Percentiles rank a stretch among this genome's conserved stretches.
phyloP scores from a whole-genome alignment of 2,113 vertebrate species.

The Pithys albifrons region DNA sequence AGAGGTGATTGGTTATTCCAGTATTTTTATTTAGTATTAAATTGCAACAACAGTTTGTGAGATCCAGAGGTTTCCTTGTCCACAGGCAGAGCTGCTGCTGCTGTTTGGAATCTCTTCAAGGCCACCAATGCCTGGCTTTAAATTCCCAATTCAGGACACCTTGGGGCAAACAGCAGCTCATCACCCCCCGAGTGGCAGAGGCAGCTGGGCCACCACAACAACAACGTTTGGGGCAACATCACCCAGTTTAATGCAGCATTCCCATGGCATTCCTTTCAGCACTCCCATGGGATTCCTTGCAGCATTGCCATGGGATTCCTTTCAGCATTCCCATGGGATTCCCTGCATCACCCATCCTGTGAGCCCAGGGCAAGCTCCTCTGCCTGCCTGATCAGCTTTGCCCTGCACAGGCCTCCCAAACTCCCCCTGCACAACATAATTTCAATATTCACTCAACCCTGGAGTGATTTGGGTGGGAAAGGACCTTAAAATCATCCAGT shows the following conservation, averaged over 20 bases:
- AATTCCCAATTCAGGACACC: background rate
- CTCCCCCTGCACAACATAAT: accelerated
- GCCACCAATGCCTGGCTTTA: background rate
- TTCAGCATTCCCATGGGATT: background rate
- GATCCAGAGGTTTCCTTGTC: accelerated
- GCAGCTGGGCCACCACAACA: background rate
- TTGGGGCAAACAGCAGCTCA: background rate
- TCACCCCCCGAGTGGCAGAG: background rate
- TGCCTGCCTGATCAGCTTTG: accelerated
- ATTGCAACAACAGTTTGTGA: background rate
- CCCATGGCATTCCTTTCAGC: background rate
- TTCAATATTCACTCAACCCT: accelerated
- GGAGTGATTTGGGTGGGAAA: accelerated
- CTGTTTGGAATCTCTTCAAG: background rate
- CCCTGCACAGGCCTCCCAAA: background rate
- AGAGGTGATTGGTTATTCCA: background rate
- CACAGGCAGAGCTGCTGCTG: background rate
- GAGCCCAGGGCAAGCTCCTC: background rate
- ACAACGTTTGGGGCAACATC: accelerated
- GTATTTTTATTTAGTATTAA: accelerated
- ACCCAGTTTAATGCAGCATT: background rate
- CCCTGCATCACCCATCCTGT: background rate
- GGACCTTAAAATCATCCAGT: no score
- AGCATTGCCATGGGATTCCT: background rate
- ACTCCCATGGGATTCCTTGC: background rate